Evolutionary conservation across 2,113 vertebrate genomes (phyloP).

Genomic region (Coregonus clupeaformis): DNA sequence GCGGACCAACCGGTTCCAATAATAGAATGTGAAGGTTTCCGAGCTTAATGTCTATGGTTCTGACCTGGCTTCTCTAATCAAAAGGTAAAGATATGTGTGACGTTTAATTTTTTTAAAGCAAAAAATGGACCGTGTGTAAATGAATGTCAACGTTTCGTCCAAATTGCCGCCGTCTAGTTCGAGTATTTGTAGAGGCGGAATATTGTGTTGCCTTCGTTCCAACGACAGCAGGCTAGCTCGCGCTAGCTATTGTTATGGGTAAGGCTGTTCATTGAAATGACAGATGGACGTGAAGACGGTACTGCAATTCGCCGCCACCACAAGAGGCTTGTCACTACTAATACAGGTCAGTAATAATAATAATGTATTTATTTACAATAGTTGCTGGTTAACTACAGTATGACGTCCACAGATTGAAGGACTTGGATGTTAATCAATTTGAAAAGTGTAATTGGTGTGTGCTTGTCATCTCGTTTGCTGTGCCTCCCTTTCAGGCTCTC

Average conservation of each 20-base stretch:
- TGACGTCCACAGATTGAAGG: not conserved
- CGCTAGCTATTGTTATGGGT: constrained; percentile 1
- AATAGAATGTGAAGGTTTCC: not conserved
- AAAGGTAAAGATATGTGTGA: too few relatives aligned
- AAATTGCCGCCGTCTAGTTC: too few relatives aligned
- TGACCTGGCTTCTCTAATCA: too few relatives aligned
- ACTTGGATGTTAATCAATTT: not conserved
- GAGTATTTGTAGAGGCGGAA: too few relatives aligned
- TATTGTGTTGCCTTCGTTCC: too few relatives aligned
- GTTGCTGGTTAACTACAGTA: not conserved
- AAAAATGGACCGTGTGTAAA: too few relatives aligned
- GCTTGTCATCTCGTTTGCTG: not conserved
- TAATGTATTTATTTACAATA: too few relatives aligned
- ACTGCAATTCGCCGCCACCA: constrained; percentile 76
- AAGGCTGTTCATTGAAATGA: constrained; percentile 29
- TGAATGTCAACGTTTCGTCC: too few relatives aligned
- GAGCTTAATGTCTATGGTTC: too few relatives aligned
- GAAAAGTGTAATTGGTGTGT: constrained; percentile 24
- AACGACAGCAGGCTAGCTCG: too few relatives aligned
- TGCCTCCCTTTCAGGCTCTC: constrained; percentile 72
- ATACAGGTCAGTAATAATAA: constrained; percentile 78
- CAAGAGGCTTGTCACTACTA: constrained; percentile 80
- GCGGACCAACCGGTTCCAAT: not conserved
- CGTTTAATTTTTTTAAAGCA: too few relatives aligned
- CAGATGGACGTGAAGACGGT: constrained; percentile 75